These are phyloP conservation scores for Dipodomys ordii DNA, from an alignment of 2,113 vertebrate species.

Conservation along the genomic window DNA sequence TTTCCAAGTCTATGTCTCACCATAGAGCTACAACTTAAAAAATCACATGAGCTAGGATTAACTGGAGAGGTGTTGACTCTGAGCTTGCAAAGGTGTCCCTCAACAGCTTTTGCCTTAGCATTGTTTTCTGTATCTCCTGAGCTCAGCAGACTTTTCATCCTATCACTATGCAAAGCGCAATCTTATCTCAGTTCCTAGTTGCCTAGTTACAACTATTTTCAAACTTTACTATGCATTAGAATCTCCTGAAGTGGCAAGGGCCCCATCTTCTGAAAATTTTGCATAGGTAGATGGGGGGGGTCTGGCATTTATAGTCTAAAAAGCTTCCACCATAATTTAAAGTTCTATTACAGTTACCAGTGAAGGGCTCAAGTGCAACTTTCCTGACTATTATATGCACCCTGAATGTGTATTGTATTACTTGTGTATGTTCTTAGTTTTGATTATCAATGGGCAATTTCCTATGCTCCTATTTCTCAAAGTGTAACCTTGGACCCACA, in stretches of 20 bases:
- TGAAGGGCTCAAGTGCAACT: neutral
- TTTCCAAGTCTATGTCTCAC: neutral
- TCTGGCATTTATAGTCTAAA: neutral
- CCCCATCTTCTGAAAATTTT: neutral
- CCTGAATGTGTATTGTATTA: neutral
- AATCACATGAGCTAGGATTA: neutral
- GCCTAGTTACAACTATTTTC: neutral
- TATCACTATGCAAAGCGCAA: neutral
- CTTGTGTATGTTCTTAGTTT: neutral
- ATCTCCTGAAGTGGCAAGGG: neutral
- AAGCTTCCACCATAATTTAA: neutral
- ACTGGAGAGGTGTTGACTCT: neutral
- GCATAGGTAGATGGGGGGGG: neutral
- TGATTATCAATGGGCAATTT: neutral
- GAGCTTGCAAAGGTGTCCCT: neutral
- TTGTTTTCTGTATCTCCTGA: neutral
- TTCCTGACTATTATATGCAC: neutral
- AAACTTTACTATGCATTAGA: neutral
- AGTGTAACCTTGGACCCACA: neutral
- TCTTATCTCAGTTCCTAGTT: conserved; percentile 10
- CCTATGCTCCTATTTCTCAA: neutral
- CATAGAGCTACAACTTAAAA: neutral
- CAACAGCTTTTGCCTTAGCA: neutral
- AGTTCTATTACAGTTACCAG: neutral
- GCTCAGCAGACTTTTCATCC: neutral